Evolutionary conservation across 2,113 vertebrate genomes (phyloP), one percentile per base, ranked within the genome.

Genomic region (Dipodomys stephensi): DNA sequence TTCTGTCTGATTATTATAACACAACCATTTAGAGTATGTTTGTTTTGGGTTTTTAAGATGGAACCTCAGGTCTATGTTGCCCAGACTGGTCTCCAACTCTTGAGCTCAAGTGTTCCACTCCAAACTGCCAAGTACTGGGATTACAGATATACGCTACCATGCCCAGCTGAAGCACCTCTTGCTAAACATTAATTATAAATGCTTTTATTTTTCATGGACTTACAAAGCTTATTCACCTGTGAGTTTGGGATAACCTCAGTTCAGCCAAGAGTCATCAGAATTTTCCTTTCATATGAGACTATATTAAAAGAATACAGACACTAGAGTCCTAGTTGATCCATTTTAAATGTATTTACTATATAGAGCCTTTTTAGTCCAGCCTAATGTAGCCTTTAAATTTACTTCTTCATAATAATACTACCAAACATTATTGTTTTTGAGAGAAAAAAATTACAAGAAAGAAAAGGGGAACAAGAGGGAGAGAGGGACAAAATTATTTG

Each of bases 181-280:
- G 69, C 73, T 89, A 85, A 87, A 60, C 4, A 69, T 44, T 67
- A 53, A 77, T 92, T 92, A 81, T 15, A 95, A 91, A 80, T 95
- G 69, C 39, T 73, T 83, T 82, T 32, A 91, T 76, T 88, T 49
- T n/a, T 69, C 46, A 76, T 84, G 25, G 83, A 57, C 4, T 89
- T 94, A 65, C 7, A 4, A 57, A 86, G 10, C 78, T 83, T 88
- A 72, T n/a, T 79, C 32, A 83, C 65, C 20, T 79, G 30, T 65
- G 83, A 88, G 19, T 78, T 69, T 90, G 73, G 28, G 46, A 81
- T 15, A 88, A 78, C 13, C 49, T 95, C 67, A 84, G 72, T 84
- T 85, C 10, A 86, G 46, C 67, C 35, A 49, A 92, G 44, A 85
- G 68, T 86, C 22, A 91, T 76, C 32, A 83, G 53, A 95, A 91